Evolutionary conservation across 2,888 invertebrate genomes (phyloP), one percentile per base, ranked within the genome.

Genomic region (Drosophila barbarae): DNA sequence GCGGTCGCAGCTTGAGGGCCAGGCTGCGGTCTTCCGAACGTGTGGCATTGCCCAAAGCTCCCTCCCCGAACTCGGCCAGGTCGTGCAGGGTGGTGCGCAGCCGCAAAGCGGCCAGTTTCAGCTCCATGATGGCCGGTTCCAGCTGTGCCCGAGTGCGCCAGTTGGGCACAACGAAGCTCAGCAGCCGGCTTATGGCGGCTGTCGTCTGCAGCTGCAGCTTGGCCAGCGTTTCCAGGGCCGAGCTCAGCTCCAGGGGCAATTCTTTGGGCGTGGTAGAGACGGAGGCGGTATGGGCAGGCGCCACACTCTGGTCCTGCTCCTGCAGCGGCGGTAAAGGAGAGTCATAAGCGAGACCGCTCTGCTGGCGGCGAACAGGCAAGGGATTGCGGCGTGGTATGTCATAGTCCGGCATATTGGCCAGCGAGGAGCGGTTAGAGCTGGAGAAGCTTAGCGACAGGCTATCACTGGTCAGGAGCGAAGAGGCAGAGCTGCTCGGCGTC

Each of bases 41-140:
- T 41, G 93, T 93, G 8, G 96, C 96, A 88, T 97, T 97, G 36
- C 96, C 96, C 64, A 97, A 90, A 28, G 96, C 94, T 35, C 97
- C 96, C 88, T 96, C 95, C 0, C 95, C 94, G 88, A 98, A 98
- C 76, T 96, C 95, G 0, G 96, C 93, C 64, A 97, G 92, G 90
- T 97, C 96, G 87, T 95, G 95, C 34, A 97, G 90, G 1, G 95
- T 94, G 5, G 95, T 94, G 73, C 94, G 92, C 47, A 98, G 90
- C 53, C 95, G 91, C 7, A 93, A 92, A 44, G 95, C 95, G 7
- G 95, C 94, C 73, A 95, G 91, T 89, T 95, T 95, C 41, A 98
- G 93, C 87, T 97, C 96, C 90, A 95, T 93, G 42, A 96, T 90
- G 60, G 93, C 93, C 15, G 93, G 92, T 74, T 96, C 94, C 67